phyloP scores from a whole-genome alignment of 2,113 vertebrate species.

The Chaetodon trifascialis region DNA sequence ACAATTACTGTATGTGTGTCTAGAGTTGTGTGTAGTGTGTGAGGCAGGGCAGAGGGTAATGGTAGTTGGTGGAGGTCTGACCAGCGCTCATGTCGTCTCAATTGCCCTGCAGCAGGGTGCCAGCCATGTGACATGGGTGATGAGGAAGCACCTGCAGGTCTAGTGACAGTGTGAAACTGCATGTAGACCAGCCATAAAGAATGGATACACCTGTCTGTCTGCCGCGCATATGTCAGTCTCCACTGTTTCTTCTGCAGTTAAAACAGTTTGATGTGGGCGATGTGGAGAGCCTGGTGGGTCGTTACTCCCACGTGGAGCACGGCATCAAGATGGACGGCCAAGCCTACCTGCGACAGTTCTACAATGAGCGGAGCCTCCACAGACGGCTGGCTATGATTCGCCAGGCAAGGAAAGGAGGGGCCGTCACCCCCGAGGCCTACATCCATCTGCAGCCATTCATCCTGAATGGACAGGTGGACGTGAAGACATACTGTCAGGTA shows the following conservation, averaged over 20 bases:
- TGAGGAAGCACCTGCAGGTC: conserved; percentile 87
- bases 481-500: conserved; percentile 83
- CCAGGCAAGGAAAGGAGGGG: conserved; percentile 84
- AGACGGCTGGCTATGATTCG: conserved; percentile 84
- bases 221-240: not conserved
- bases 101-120: conserved; percentile 83
- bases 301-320: conserved; percentile 84
- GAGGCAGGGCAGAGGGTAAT: conserved; percentile 79
- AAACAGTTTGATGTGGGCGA: conserved; percentile 87
- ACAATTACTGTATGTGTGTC: conserved; percentile 42
- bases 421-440: conserved; percentile 85
- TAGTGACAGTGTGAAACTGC: conserved; percentile 45
- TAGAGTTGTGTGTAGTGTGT: conserved; percentile 69
- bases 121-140: conserved; percentile 85
- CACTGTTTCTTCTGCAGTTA: conserved; percentile 63
- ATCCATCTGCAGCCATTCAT: conserved; percentile 82
- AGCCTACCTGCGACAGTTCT: conserved; percentile 84
- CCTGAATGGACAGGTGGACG: conserved; percentile 69
- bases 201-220: not conserved
- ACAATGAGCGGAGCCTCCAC: conserved; percentile 83
- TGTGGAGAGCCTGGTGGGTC: conserved; percentile 84
- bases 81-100: conserved; percentile 84
- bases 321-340: conserved; percentile 86
- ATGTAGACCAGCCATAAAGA: conserved; percentile 25
- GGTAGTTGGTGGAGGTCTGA: conserved; percentile 86